These are phyloP conservation scores for Saccostrea cuccullata DNA, from an alignment of 1,140 invertebrate genomes.

Conservation along the genomic window DNA sequence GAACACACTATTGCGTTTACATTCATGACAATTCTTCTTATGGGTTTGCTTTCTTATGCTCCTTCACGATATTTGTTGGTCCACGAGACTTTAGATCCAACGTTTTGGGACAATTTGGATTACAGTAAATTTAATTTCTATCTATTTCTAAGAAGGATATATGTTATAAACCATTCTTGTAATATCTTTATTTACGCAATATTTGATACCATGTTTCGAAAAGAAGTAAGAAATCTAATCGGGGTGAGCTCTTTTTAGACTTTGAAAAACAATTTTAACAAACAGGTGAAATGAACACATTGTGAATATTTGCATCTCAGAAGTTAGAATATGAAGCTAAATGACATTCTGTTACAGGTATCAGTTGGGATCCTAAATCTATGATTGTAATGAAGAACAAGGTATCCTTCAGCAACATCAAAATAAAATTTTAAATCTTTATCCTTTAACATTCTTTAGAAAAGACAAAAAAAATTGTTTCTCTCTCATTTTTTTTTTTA, in stretches of 20 bases:
- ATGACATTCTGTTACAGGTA: too few species aligned
- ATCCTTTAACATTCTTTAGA: too few species aligned
- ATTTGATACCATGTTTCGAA: constrained; percentile 5
- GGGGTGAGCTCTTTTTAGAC: neutral
- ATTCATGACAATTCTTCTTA: neutral
- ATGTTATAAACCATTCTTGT: neutral
- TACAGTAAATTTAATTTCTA: neutral
- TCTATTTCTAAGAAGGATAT: neutral
- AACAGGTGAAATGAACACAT: too few species aligned
- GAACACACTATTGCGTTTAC: constrained; percentile 1
- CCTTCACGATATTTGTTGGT: neutral
- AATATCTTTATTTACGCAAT: neutral
- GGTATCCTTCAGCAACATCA: too few species aligned
- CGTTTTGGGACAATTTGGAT: neutral
- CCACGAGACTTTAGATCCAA: neutral
- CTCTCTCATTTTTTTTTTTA: too few species aligned
- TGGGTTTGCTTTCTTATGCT: neutral
- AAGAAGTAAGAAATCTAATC: neutral
- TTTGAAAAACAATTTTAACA: too few species aligned
- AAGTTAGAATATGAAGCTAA: too few species aligned
- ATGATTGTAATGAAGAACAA: too few species aligned
- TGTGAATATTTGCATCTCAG: too few species aligned
- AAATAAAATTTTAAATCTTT: too few species aligned
- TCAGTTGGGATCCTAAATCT: too few species aligned
- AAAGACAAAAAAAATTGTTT: too few species aligned